Evolutionary conservation across 2,888 invertebrate genomes (phyloP).

Genomic region (Bembecia ichneumoniformis): DNA sequence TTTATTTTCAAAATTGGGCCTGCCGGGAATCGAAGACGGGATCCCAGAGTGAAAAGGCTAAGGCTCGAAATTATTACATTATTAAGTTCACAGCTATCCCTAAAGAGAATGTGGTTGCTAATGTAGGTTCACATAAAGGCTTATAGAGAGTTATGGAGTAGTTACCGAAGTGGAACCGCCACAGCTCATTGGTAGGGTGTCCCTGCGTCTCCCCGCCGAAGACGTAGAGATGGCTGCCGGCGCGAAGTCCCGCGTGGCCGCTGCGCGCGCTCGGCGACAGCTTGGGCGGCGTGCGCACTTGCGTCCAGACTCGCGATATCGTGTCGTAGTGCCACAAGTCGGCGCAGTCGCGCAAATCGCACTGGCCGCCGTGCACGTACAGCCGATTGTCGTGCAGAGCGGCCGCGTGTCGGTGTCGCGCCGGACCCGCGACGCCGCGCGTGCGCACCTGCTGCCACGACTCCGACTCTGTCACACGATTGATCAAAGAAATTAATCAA

Average conservation of each 20-base stretch:
- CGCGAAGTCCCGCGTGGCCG: slow-evolving; percentile 84
- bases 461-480: slow-evolving; percentile 76
- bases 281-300: slow-evolving; percentile 74
- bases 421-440: slow-evolving; percentile 65
- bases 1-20: no score
- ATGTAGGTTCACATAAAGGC: no score
- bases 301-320: slow-evolving; percentile 76
- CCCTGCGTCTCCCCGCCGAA: slow-evolving; percentile 85
- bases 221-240: slow-evolving; percentile 83
- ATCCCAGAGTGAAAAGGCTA: no score
- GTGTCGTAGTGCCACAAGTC: slow-evolving; percentile 89
- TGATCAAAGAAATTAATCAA: background rate
- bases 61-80: no score
- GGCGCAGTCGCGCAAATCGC: slow-evolving; percentile 81
- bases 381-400: slow-evolving; percentile 83
- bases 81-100: no score
- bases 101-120: no score
- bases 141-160: no score
- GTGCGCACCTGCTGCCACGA: slow-evolving; percentile 78
- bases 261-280: slow-evolving; percentile 79
- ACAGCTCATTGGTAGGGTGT: slow-evolving; percentile 81
- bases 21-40: no score
- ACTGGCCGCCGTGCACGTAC: slow-evolving; percentile 92
- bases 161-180: slow-evolving; percentile 86
- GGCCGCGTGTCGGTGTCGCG: slow-evolving; percentile 88